These are phyloP conservation scores for Schizaphis graminum DNA, from an alignment of 2,888 invertebrate genomes.

Conservation along the genomic window DNA sequence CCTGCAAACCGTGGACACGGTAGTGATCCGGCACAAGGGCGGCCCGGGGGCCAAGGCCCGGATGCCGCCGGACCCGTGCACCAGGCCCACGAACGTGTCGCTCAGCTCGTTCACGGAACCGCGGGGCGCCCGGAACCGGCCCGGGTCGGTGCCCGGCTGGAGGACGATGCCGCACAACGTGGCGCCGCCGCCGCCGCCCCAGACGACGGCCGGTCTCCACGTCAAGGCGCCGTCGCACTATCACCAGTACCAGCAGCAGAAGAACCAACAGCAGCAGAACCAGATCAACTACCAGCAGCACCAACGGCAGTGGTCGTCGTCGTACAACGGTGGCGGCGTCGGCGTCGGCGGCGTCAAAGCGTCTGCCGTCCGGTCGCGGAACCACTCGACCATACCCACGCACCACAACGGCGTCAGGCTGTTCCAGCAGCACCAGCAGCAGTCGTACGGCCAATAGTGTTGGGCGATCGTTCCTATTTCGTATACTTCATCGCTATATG, in stretches of 20 bases:
- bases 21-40: constrained; percentile 76
- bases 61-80: constrained; percentile 78
- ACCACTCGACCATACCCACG: constrained; percentile 76
- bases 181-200: background rate
- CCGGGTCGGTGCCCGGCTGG: constrained; percentile 62
- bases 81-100: constrained; percentile 81
- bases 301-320: constrained; percentile 5
- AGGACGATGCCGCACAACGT: constrained; percentile 70
- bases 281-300: background rate
- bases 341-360: constrained; percentile 76
- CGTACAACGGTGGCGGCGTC: constrained; percentile 75
- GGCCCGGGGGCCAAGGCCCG: constrained; percentile 48
- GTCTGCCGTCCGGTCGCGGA: constrained; percentile 73
- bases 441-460: constrained; percentile 59
- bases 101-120: constrained; percentile 82
- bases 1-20: constrained; percentile 73
- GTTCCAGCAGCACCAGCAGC: constrained; percentile 70
- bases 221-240: background rate
- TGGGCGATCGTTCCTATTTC: background rate
- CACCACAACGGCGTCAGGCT: constrained; percentile 78
- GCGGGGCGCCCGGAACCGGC: constrained; percentile 66
- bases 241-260: background rate
- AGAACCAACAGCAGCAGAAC: background rate
- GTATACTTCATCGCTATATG: no score
- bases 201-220: background rate